Evolutionary conservation across 2,797 vertebrate species (phyloP), one percentile per base, ranked within the genome.

Genomic region (Thunnus albacares): DNA sequence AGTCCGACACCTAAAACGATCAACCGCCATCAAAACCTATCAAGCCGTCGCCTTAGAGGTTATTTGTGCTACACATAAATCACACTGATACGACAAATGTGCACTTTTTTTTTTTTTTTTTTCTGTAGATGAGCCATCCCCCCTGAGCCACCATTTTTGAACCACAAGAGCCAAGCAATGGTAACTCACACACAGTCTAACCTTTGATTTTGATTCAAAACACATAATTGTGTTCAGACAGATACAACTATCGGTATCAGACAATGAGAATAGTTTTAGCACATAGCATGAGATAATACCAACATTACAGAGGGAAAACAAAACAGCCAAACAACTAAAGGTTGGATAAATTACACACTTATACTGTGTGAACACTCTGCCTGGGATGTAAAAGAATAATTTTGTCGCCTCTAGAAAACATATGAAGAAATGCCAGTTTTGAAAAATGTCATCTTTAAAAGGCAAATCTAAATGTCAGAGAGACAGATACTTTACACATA

Each of bases 381-480:
- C 83, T 79, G 72, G 49, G 79, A 83, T 87, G 84, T 79, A 78
- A 90, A 90, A 88, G 87, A 89, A 91, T 78, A 75, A 92, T 87
- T 90, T 83, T 90, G 83, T 88, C 66, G 82, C 84, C 85, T 85
- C 66, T 79, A 88, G 90, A 88, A 94, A 93, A 91, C 90, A 87
- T 84, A 90, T 84, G 87, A 89, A 87, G 85, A 89, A 89, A 90
- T 89, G 92, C 72, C 90, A 91, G 77, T 83, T 92, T 90, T 95
- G 93, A 95, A 90, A 92, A 94, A 95, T 95, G 85, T 80, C 67
- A 87, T 92, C 81, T 94, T 94, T 94, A 90, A 94, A 94, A 92
- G 90, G 90, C 91, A 88, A 93, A 92, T 92, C 89, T 94, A 95
- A 95, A 95, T 89, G 92, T 94, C 94, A 94, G 91, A 69, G 90